A percentile compares a stretch with the other conserved stretches of the same genome.
Evolutionary conservation across 2,888 invertebrate species (phyloP).

Genomic region (Drosophila neonasuta): DNA sequence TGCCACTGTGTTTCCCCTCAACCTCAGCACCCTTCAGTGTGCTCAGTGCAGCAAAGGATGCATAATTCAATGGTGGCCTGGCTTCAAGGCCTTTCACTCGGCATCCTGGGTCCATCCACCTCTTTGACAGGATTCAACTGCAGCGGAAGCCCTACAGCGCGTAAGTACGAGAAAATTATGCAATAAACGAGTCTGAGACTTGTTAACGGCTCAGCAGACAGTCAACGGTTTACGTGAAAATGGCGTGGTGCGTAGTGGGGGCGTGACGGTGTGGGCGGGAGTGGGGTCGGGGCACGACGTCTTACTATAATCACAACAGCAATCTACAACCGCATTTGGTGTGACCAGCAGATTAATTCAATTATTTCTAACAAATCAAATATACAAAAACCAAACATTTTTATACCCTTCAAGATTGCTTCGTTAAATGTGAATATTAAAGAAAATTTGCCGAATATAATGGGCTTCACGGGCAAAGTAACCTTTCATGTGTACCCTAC

Average conservation of each 20-base stretch:
- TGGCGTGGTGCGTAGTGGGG: too few relatives aligned
- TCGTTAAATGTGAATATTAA: background rate
- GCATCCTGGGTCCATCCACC: conserved; percentile 8
- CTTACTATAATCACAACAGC: too few relatives aligned
- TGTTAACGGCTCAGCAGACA: conserved; percentile 58
- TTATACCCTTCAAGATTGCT: conserved; percentile 5
- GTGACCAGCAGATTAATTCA: conserved; percentile 57
- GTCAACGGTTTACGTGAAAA: background rate
- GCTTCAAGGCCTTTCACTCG: background rate
- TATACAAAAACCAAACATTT: background rate
- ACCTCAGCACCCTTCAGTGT: conserved; percentile 6
- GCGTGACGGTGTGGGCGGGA: too few relatives aligned
- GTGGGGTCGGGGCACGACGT: too few relatives aligned
- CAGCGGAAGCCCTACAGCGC: conserved; percentile 28
- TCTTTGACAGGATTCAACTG: conserved; percentile 21
- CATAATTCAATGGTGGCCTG: conserved; percentile 63
- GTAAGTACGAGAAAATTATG: conserved; percentile 45
- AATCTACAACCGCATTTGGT: too few relatives aligned
- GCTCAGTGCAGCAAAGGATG: conserved; percentile 54
- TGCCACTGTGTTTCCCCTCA: conserved; percentile 39
- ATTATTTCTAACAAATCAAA: conserved; percentile 68
- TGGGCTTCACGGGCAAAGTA: background rate
- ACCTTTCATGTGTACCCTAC: background rate
- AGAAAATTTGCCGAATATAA: background rate
- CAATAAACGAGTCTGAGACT: conserved; percentile 58